Base-by-base conservation (phyloP, 2,797 vertebrate species). In the Tauraco hartlaubi region DNA sequence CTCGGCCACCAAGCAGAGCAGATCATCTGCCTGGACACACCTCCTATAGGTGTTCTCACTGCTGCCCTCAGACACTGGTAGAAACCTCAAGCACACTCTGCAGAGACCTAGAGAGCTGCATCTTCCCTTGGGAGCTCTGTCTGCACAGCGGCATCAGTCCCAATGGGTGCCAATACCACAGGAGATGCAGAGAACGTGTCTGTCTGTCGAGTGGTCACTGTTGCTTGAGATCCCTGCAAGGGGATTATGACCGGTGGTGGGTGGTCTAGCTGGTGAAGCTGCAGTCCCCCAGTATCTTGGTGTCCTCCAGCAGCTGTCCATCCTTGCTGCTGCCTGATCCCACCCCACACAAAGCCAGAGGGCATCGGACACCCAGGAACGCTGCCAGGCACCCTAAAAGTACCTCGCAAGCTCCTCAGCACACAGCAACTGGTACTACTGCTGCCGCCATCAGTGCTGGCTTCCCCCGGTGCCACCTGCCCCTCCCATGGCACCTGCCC, bases 181-280 rank as follows among this genome's bases (percentile, higher is more conserved):
- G 7, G 17, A 17, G 11, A 58, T 2, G 0, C 10, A 55, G 33
- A 41, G 17, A 22, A 63, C 0, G 0, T 9, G 23, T 17, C 29
- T 9, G 23, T 17, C 29, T 56, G 22, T 25, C 19, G 10, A 12
- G 18, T 14, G 5, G 22, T 62, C 7, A 5, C 44, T 46, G 12
- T 6, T 13, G 3, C 46, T 64, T 51, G 11, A 74, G 28, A 6
- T 4, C 13, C 31, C 44, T 49, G 17, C 3, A 9, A 12, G 9
- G 17, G 17, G 3, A 17, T 59, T 54, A 33, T 15, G 44, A 28
- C 22, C 2, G 1, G 12, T 5, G 8, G 12, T 5, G 15, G 23
- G 31, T 31, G 35, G 5, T 20, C 15, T 28, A 25, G 17, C 39
- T 62, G 11, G 17, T 18, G n/a, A 72, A 76, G 41, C 20, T 28